These are phyloP conservation scores for Teleogryllus oceanicus DNA, from an alignment of 2,888 invertebrate genomes.

Conservation along the genomic window DNA sequence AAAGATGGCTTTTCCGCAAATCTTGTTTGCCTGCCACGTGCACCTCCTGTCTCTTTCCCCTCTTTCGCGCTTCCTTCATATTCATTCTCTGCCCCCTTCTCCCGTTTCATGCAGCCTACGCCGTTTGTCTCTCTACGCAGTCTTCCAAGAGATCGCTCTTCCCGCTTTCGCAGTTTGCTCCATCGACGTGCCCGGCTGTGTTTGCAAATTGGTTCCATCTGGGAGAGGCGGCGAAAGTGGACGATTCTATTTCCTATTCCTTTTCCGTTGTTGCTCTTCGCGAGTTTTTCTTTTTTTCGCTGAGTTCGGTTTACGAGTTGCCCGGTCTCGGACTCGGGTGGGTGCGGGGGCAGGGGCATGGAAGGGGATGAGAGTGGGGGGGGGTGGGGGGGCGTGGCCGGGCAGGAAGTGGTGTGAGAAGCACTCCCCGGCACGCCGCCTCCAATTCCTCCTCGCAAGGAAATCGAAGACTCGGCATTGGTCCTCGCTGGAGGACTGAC, in stretches of 20 bases:
- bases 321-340: background rate
- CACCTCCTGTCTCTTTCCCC: too few species aligned
- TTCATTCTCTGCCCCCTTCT: too few species aligned
- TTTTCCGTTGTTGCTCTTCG: background rate
- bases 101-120: too few species aligned
- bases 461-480: background rate
- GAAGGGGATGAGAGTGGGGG: background rate
- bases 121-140: background rate
- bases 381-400: background rate
- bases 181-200: background rate
- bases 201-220: constrained; percentile 18
- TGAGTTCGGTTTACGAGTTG: background rate
- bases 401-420: too few species aligned
- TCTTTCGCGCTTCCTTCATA: too few species aligned
- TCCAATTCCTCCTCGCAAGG: background rate
- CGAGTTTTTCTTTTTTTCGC: background rate
- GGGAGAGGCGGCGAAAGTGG: background rate
- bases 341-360: background rate
- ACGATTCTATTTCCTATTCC: background rate
- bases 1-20: too few species aligned
- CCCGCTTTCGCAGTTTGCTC: background rate
- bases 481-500: background rate
- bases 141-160: background rate
- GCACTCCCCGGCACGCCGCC: too few species aligned
- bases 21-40: too few species aligned